These are phyloP conservation scores for Gulo gulo DNA, from an alignment of 2,113 vertebrate genomes.

Conservation along the genomic window DNA sequence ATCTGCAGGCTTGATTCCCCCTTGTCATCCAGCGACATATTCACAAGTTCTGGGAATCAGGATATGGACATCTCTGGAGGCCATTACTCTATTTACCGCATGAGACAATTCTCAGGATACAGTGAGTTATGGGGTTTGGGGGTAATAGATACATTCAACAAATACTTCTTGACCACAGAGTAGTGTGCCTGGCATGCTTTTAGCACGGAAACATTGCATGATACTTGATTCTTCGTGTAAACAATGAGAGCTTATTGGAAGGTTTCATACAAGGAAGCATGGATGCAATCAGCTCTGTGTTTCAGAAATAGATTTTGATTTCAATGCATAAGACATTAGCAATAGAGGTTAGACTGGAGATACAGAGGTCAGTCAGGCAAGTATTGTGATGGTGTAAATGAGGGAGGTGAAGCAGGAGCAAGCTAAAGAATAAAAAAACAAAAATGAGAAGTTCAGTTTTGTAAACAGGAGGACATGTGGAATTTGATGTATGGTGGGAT, in stretches of 20 bases:
- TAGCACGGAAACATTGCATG: background rate
- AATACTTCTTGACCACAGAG: background rate
- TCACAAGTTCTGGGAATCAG: background rate
- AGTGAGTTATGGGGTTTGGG: background rate
- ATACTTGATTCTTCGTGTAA: background rate
- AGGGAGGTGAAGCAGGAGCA: background rate
- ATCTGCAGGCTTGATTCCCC: background rate
- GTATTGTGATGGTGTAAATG: background rate
- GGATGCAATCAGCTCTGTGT: background rate
- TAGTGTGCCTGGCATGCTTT: background rate
- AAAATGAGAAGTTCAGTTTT: background rate
- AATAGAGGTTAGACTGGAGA: background rate
- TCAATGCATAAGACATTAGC: background rate
- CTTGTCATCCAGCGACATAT: background rate
- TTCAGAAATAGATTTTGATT: background rate
- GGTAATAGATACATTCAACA: background rate
- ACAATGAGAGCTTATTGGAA: background rate
- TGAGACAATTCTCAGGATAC: background rate
- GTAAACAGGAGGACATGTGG: background rate
- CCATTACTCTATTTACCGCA: background rate
- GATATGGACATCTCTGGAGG: background rate
- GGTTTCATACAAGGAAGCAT: background rate
- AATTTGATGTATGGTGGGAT: background rate
- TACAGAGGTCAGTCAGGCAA: background rate
- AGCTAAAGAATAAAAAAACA: background rate